These are phyloP conservation scores for Monarcha castaneiventris DNA, from an alignment of 2,113 vertebrate species.

Conservation along the genomic window DNA sequence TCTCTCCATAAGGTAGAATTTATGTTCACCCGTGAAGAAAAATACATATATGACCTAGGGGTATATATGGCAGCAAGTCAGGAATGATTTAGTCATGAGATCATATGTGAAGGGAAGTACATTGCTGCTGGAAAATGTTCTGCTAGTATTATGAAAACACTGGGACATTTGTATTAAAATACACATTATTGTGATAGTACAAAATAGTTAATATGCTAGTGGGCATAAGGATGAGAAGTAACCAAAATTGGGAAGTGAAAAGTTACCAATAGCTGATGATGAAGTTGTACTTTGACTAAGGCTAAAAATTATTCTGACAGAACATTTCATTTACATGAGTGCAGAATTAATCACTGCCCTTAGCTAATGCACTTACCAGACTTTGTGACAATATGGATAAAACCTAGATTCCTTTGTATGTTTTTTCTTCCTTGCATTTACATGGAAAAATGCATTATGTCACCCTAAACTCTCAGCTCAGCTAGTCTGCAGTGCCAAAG, in stretches of 20 bases:
- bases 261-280: not conserved
- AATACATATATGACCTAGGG: not conserved
- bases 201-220: not conserved
- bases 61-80: not conserved
- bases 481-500: not conserved
- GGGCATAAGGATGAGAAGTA: not conserved
- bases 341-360: slow-evolving; percentile 9
- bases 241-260: not conserved
- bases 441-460: slow-evolving; percentile 52
- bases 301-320: not conserved
- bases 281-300: not conserved
- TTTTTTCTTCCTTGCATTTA: slow-evolving; percentile 3
- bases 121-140: not conserved
- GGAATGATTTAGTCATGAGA: slow-evolving; percentile 31
- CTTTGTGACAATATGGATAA: not conserved
- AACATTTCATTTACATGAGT: not conserved
- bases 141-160: not conserved
- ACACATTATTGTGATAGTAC: not conserved
- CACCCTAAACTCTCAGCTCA: slow-evolving; percentile 19
- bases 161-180: not conserved
- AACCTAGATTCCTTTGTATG: not conserved
- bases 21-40: not conserved
- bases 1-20: not conserved
- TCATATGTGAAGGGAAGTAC: slow-evolving; percentile 7
- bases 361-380: slow-evolving; percentile 45